Conservation (phyloP, 2,113 vertebrate genomes). For the Macheiramphus alcinus region DNA sequence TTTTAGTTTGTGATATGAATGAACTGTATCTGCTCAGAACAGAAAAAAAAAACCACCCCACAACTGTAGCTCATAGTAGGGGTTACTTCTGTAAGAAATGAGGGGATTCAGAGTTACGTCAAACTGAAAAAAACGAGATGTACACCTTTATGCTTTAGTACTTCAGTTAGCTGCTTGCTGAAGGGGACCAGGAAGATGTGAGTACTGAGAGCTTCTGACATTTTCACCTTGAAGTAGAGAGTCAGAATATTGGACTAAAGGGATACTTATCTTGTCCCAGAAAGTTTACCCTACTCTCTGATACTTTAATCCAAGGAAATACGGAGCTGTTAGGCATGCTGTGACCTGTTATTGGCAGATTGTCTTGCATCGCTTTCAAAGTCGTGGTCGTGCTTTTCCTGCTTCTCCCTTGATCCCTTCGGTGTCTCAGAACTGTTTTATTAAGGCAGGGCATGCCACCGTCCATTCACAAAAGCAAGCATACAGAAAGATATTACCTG, state of each 20-base stretch:
- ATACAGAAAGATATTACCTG: neutral
- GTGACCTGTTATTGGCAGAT: neutral
- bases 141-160: neutral
- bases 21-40: neutral
- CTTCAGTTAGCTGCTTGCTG: neutral
- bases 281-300: neutral
- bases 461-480: neutral
- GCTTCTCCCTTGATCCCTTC: neutral
- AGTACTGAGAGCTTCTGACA: neutral
- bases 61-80: neutral
- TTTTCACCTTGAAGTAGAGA: neutral
- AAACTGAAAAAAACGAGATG: neutral
- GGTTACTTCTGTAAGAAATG: neutral
- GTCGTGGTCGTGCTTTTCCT: neutral
- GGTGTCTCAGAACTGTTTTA: neutral
- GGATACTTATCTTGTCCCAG: neutral
- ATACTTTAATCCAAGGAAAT: neutral
- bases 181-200: neutral
- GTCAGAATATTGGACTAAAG: neutral
- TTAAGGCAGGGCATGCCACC: neutral
- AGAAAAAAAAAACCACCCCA: neutral
- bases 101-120: neutral
- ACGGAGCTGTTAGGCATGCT: neutral
- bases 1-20: neutral
- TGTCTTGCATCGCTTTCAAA: neutral